Percentiles rank a stretch among this genome's conserved stretches.
phyloP scores from a whole-genome alignment of 2,113 vertebrate species.

The Notarius lentiginosus region DNA sequence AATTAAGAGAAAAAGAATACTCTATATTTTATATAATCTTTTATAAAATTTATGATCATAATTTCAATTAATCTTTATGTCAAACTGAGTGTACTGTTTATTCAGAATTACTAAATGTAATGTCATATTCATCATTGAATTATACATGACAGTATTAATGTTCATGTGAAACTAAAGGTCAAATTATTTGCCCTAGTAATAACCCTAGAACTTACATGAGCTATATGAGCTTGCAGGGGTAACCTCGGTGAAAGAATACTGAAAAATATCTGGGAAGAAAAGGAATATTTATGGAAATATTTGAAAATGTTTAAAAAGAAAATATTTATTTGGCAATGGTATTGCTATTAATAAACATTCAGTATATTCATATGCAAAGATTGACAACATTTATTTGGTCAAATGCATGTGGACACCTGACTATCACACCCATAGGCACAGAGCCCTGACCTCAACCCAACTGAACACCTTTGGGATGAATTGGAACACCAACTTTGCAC shows the following conservation, averaged over 20 bases:
- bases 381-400: not conserved
- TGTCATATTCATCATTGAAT: not conserved
- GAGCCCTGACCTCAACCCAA: no score
- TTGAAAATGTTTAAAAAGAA: not conserved
- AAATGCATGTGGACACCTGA: not conserved
- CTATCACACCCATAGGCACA: not conserved
- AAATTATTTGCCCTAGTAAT: not conserved
- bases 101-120: not conserved
- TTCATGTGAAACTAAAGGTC: not conserved
- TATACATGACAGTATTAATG: not conserved
- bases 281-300: not conserved
- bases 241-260: not conserved
- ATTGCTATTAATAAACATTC: not conserved
- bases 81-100: not conserved
- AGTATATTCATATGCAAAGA: not conserved
- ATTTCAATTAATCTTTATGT: not conserved
- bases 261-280: not conserved
- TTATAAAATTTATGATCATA: not conserved
- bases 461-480: no score
- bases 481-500: no score
- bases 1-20: not conserved
- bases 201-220: not conserved
- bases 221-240: not conserved
- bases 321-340: not conserved
- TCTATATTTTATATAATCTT: not conserved